These are phyloP conservation scores for Alexandromys fortis DNA, from an alignment of 2,113 vertebrate species.

Conservation along the genomic window DNA sequence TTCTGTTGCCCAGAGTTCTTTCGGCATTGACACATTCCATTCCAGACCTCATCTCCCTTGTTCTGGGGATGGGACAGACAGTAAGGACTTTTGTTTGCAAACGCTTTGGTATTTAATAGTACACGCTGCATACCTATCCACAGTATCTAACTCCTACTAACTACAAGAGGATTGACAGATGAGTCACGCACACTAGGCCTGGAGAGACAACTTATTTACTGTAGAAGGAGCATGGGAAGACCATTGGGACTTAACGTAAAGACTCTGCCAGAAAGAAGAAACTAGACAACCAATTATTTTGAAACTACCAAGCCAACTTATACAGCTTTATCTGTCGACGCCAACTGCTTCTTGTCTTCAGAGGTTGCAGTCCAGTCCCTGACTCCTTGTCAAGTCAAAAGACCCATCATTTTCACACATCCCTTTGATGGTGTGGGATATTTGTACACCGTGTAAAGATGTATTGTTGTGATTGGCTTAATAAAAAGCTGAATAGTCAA, in stretches of 20 bases:
- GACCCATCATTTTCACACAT: too few species aligned
- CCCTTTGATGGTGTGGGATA: neutral
- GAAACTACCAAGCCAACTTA: neutral
- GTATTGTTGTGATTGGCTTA: neutral
- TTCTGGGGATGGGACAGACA: neutral
- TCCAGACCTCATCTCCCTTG: constrained; percentile 28
- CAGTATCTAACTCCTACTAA: neutral
- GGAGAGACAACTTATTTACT: neutral
- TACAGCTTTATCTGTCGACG: neutral
- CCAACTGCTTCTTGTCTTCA: neutral
- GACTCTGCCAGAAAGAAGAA: neutral
- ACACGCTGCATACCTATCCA: neutral
- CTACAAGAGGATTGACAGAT: neutral
- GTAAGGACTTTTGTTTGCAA: neutral
- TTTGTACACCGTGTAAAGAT: neutral
- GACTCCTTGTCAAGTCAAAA: constrained; percentile 26
- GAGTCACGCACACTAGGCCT: neutral
- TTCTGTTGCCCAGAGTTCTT: constrained; percentile 3
- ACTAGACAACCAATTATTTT: constrained; percentile 41
- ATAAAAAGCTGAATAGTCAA: neutral
- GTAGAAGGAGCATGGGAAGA: neutral
- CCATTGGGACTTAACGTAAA: neutral
- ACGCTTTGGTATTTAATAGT: neutral
- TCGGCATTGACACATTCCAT: constrained; percentile 7
- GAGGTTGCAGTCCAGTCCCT: neutral